Conservation (phyloP, 2,797 vertebrate species). For the Epinephelus coioides region DNA sequence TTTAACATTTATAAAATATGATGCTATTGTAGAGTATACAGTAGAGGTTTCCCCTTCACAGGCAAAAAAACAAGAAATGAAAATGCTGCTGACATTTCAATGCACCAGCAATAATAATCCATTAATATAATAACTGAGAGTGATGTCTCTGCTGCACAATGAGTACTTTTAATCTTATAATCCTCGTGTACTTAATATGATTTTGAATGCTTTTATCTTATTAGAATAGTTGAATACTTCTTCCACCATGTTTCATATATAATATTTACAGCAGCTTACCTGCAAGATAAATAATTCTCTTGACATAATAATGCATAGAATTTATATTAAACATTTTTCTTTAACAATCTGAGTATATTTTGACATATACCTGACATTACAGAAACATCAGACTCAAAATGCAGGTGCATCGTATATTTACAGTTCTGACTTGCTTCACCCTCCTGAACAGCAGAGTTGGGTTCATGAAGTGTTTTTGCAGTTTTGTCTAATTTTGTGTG, state of each 20-base stretch:
- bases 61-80: background rate
- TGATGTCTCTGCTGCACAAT: background rate
- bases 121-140: background rate
- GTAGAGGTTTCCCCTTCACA: background rate
- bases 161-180: background rate
- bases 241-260: background rate
- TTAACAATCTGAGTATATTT: background rate
- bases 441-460: constrained; percentile 16
- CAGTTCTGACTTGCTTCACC: background rate
- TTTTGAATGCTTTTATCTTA: background rate
- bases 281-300: background rate
- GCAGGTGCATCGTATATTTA: background rate
- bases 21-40: too few relatives aligned
- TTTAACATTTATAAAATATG: too few relatives aligned
- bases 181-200: background rate
- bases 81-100: too few relatives aligned
- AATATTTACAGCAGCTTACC: background rate
- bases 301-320: background rate
- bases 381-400: background rate
- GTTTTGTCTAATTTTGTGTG: constrained; percentile 45
- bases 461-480: constrained; percentile 38
- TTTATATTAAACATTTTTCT: background rate
- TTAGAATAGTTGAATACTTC: background rate
- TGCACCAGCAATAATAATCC: too few relatives aligned
- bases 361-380: background rate